Conservation (phyloP, 2,797 vertebrate species). For the Falco rusticolus region DNA sequence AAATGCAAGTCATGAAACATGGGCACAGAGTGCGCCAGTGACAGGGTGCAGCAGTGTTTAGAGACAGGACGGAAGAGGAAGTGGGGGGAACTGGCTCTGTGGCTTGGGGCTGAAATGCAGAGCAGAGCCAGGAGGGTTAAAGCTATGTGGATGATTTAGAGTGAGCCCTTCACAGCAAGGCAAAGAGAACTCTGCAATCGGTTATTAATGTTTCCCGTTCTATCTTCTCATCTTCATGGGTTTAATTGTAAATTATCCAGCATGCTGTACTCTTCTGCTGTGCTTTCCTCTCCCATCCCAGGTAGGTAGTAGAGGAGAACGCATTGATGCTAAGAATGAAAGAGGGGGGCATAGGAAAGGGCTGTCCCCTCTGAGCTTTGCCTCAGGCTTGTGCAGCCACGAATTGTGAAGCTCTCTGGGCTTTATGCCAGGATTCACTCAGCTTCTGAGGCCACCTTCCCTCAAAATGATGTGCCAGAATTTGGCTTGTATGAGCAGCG, state of each 20-base stretch:
- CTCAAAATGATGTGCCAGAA: neutral
- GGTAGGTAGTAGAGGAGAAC: neutral
- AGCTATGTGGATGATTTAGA: neutral
- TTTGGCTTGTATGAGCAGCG: neutral
- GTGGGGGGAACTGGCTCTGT: neutral
- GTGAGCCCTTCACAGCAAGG: neutral
- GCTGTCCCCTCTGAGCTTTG: neutral
- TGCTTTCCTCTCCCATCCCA: neutral
- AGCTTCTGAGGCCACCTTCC: neutral
- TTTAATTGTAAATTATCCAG: conserved; percentile 39
- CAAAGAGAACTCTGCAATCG: neutral
- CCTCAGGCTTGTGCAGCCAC: neutral
- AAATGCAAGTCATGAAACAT: conserved; percentile 47
- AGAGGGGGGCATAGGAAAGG: neutral
- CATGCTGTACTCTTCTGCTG: neutral
- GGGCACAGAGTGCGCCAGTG: neutral
- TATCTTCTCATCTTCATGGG: neutral
- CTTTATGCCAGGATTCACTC: neutral
- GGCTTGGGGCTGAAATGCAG: neutral
- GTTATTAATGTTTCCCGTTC: conserved; percentile 9
- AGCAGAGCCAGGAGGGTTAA: neutral
- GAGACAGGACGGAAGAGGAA: neutral
- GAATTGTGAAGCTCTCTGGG: neutral
- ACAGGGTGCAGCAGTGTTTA: neutral
- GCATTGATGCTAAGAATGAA: neutral